Percentiles rank a stretch among this genome's conserved stretches.
Evolutionary conservation across 2,888 invertebrate genomes (phyloP).

Genomic region (Biston betularia): DNA sequence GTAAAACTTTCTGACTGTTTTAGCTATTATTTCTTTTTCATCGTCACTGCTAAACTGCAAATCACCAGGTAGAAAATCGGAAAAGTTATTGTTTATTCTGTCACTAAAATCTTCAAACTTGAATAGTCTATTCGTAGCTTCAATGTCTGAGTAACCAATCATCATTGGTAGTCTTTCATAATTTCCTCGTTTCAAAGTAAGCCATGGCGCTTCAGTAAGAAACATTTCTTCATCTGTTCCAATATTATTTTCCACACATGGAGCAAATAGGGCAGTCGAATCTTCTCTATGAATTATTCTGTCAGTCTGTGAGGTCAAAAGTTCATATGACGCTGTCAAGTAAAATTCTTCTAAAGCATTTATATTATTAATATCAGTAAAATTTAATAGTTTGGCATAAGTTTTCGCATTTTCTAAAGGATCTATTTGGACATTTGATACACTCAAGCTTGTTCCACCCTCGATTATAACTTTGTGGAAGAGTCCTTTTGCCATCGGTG

Average conservation of each 20-base stretch:
- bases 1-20: conserved; percentile 37
- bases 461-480: conserved; percentile 42
- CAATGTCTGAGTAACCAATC: conserved; percentile 27
- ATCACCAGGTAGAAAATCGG: conserved; percentile 48
- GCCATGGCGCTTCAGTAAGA: conserved; percentile 19
- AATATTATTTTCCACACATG: conserved; percentile 29
- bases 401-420: conserved; percentile 27
- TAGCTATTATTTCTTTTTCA: conserved; percentile 41
- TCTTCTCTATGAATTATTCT: conserved; percentile 8
- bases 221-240: conserved; percentile 23
- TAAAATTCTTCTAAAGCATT: conserved; percentile 42
- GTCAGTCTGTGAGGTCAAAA: conserved; percentile 1
- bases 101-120: conserved; percentile 7
- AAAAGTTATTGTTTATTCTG: conserved; percentile 27
- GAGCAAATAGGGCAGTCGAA: conserved; percentile 13
- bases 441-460: conserved; percentile 32
- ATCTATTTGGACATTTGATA: conserved; percentile 9
- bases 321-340: conserved; percentile 21
- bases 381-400: conserved; percentile 26
- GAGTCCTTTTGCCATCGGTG: conserved; percentile 35
- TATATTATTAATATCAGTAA: conserved; percentile 32
- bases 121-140: background rate
- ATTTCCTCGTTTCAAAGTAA: conserved; percentile 22
- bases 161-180: conserved; percentile 18
- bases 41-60: conserved; percentile 35